A percentile compares a stretch with the other conserved stretches of the same genome.
Evolutionary conservation across 2,797 vertebrate genomes (phyloP).

Genomic region (Tragelaphus oryx): DNA sequence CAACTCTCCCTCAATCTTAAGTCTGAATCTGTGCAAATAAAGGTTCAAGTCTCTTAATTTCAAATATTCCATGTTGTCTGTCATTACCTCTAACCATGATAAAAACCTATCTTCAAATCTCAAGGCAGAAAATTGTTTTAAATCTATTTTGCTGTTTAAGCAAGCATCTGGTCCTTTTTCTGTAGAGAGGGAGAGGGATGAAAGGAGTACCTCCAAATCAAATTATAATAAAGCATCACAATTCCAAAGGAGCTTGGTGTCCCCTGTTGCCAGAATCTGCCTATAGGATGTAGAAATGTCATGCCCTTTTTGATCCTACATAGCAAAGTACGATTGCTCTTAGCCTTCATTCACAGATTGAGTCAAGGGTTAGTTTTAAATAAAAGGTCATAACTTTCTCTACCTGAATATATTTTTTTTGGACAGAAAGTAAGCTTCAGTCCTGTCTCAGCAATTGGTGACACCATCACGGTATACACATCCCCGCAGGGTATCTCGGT

Average conservation of each 20-base stretch:
- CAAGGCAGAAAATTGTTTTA: conserved; percentile 16
- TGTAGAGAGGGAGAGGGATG: neutral
- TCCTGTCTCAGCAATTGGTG: conserved; percentile 84
- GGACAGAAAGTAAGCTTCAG: conserved; percentile 87
- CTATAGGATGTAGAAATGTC: neutral
- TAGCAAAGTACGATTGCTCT: neutral
- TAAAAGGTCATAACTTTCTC: conserved; percentile 22
- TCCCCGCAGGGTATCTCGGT: conserved; percentile 85
- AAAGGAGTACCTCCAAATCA: neutral
- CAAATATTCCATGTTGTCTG: neutral
- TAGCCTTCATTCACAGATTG: neutral
- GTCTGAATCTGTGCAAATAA: neutral
- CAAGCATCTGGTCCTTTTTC: neutral
- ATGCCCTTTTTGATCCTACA: neutral
- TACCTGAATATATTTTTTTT: conserved; percentile 92
- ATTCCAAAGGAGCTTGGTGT: neutral
- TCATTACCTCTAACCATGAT: neutral
- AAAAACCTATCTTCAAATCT: conserved; percentile 4
- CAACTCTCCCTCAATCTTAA: neutral
- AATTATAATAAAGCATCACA: neutral
- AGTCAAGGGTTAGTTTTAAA: neutral
- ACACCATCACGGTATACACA: conserved; percentile 86
- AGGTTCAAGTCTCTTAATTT: neutral
- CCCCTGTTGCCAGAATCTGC: neutral
- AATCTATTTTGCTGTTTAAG: neutral